phyloP scores from a whole-genome alignment of 2,797 vertebrate genomes.

The Phrynocephalus guinanensis region DNA sequence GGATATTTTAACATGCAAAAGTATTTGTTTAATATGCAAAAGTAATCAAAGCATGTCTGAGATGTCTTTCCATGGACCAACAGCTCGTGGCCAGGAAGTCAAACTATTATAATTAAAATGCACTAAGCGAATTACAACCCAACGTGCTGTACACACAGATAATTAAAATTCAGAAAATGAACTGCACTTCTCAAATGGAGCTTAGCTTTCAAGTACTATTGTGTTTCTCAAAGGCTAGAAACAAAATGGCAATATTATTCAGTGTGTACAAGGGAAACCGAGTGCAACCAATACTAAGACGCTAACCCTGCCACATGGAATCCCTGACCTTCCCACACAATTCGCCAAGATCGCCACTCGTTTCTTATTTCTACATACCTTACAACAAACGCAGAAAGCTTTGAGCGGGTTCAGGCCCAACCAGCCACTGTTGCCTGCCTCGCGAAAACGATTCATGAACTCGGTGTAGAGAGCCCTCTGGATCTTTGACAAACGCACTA shows the following conservation, averaged over 20 bases:
- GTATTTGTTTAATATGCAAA: background rate
- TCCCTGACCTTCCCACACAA: slow-evolving; percentile 8
- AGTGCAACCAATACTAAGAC: background rate
- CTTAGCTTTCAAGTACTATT: background rate
- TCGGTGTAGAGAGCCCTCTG: slow-evolving; percentile 95
- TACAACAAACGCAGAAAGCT: slow-evolving; percentile 98
- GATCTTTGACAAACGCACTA: slow-evolving; percentile 93
- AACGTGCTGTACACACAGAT: background rate
- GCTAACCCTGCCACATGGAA: background rate
- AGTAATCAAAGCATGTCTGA: background rate
- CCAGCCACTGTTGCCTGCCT: slow-evolving; percentile 97
- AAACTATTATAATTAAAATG: slow-evolving; percentile 6
- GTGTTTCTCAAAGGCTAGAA: background rate
- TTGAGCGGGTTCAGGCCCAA: slow-evolving; percentile 97
- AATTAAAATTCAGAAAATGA: background rate
- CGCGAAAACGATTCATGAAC: slow-evolving; percentile 97
- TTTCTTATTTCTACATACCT: slow-evolving; percentile 80
- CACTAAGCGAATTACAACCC: background rate
- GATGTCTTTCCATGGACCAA: background rate
- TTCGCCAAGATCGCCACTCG: background rate
- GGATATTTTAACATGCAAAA: background rate
- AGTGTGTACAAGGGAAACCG: background rate
- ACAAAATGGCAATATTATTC: background rate
- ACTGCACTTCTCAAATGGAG: background rate
- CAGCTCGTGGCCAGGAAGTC: background rate